Base-by-base conservation (phyloP, 92 coral and sea anemone genomes). In the Heliopora coerulea region DNA sequence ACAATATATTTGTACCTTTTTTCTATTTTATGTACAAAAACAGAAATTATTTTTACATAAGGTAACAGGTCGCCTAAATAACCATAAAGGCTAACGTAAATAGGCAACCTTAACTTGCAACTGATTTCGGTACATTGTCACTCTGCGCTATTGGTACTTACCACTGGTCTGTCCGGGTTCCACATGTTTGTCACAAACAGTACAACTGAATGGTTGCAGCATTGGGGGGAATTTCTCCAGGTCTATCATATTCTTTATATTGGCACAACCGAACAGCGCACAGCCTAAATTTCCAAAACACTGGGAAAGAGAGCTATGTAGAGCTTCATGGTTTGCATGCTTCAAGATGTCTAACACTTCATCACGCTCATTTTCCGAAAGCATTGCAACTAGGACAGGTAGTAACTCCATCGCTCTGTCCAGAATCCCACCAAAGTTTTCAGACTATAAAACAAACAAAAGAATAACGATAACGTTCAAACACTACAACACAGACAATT, bases 241-340 rank as follows among this genome's bases (percentile, higher is more conserved):
- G 13, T 46, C 21, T 8, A 66, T 11, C 35, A 54, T 24, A 66
- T 25, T 66, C 10, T 28, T 25, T 24, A 66, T 41, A 46, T 46
- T 2, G n/a, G 52, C 52, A 41, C 73, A 66, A 26, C 57, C 35
- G 31, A 21, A 66, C 26, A 66, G 17, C 1, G 73, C 56, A 23
- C 73, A 66, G 2, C 73, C 73, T 30, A 66, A 21, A 18, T 19
- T 30, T 10, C 56, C 34, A 46, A 66, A 66, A 66, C 56, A 32
- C 50, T 66, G 21, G 57, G 56, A 41, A 5, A 66, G 58, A 66
- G 73, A 44, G 8, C 24, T 46, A 18, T 66, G 54, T 27, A 66
- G 49, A 15, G 23, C 26, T 11, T 41, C 73, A 15, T 18, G 20
- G 56, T 23, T 30, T 8, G 73, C 27, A 13, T 46, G 37, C 44